phyloP scores from a whole-genome alignment of 2,797 vertebrate genomes.

The Periparus ater region DNA sequence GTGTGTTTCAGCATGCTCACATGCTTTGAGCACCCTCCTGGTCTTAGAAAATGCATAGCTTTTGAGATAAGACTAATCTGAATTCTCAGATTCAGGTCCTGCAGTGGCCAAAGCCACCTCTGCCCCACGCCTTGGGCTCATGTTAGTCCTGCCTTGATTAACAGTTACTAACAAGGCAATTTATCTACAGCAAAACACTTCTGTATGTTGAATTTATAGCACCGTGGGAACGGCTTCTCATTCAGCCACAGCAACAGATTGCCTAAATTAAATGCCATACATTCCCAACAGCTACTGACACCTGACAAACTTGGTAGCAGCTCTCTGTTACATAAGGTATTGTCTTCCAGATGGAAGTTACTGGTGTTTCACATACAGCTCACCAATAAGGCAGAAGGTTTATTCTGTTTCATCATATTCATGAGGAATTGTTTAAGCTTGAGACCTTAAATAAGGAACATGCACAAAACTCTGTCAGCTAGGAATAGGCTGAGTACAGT shows the following conservation, averaged over 20 bases:
- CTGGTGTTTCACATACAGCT: background rate
- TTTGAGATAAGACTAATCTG: fast-evolving
- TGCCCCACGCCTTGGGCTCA: background rate
- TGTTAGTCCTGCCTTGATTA: background rate
- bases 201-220: background rate
- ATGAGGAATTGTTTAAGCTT: background rate
- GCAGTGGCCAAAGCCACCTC: background rate
- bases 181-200: background rate
- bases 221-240: background rate
- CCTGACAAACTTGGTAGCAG: background rate
- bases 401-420: background rate
- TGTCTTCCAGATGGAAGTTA: background rate
- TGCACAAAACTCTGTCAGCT: background rate
- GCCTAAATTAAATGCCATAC: background rate
- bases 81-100: background rate
- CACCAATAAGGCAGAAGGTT: background rate
- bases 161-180: background rate
- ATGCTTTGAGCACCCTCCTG: background rate
- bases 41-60: background rate
- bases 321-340: background rate
- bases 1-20: background rate
- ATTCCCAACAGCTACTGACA: background rate
- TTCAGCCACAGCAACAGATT: background rate
- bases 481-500: background rate
- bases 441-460: background rate